Percentiles rank a stretch among this genome's conserved stretches.
Evolutionary conservation across 2,888 invertebrate genomes (phyloP).

Genomic region (Tryphoninae sp.): DNA sequence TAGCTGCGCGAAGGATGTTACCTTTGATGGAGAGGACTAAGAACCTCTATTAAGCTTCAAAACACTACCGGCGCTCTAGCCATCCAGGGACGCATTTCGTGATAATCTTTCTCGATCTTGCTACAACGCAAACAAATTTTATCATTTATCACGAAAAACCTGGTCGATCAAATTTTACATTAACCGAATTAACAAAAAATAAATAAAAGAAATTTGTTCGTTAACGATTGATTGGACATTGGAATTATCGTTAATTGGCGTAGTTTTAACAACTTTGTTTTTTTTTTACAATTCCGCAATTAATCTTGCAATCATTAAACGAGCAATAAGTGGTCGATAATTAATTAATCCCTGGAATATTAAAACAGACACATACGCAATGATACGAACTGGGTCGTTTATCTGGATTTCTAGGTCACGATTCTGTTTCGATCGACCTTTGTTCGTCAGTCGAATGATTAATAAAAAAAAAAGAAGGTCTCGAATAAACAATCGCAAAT

Average conservation of each 20-base stretch:
- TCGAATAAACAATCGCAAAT: constrained; percentile 23
- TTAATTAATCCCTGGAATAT: no score
- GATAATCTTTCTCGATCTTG: constrained; percentile 33
- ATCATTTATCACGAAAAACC: constrained; percentile 3
- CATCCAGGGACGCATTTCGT: constrained; percentile 71
- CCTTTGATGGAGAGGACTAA: constrained; percentile 75
- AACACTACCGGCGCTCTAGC: constrained; percentile 71
- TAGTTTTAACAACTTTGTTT: no score
- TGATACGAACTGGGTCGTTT: constrained; percentile 10
- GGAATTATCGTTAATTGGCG: no score
- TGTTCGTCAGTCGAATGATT: constrained; percentile 2
- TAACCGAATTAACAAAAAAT: neutral
- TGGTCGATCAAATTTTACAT: constrained; percentile 21
- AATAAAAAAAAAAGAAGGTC: constrained; percentile 10
- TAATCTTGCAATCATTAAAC: no score
- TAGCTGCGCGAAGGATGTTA: constrained; percentile 70
- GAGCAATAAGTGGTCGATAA: no score
- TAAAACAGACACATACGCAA: no score
- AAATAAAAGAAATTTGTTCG: neutral
- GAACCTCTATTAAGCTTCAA: constrained; percentile 75
- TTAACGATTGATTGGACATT: no score
- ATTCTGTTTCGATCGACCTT: neutral
- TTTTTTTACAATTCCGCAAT: no score
- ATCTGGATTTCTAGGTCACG: constrained; percentile 30
- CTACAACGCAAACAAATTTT: constrained; percentile 12